Evolutionary conservation across 53 echinoderm and acorn worm genomes (phyloP).

Genomic region (Mesocentrotus franciscanus): DNA sequence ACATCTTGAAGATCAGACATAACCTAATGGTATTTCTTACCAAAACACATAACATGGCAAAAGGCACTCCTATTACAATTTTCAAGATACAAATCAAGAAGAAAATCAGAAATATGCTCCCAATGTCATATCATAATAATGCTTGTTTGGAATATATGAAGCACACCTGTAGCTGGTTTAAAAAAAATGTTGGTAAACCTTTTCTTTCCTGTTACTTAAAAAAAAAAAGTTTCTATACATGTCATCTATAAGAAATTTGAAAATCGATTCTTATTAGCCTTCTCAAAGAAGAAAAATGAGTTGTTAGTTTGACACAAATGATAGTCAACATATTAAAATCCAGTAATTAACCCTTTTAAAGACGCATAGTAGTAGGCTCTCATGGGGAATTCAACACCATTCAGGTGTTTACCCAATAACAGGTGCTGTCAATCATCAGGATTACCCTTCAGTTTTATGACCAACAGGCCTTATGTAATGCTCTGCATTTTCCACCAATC

Average conservation of each 20-base stretch:
- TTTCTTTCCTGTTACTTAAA: background rate
- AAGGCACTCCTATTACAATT: background rate
- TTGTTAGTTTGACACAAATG: background rate
- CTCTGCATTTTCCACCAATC: too few species aligned
- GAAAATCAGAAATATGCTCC: background rate
- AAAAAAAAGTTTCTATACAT: background rate
- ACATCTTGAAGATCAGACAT: background rate
- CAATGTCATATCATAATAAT: background rate
- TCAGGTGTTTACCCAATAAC: too few species aligned
- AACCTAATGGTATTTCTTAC: background rate
- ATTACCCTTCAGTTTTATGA: too few species aligned
- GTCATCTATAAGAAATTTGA: background rate
- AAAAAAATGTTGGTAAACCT: background rate
- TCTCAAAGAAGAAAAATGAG: background rate
- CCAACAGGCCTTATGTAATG: too few species aligned
- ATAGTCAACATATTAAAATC: background rate
- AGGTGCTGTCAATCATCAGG: too few species aligned
- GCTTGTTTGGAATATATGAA: background rate
- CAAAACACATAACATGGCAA: background rate
- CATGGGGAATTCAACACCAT: too few species aligned
- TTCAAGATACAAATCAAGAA: background rate
- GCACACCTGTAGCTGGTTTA: background rate
- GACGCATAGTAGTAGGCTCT: too few species aligned
- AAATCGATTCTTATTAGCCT: background rate
- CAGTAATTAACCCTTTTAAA: too few species aligned